Evolutionary conservation across 2,113 vertebrate genomes (phyloP).

Genomic region (Micronycteris hirsuta): DNA sequence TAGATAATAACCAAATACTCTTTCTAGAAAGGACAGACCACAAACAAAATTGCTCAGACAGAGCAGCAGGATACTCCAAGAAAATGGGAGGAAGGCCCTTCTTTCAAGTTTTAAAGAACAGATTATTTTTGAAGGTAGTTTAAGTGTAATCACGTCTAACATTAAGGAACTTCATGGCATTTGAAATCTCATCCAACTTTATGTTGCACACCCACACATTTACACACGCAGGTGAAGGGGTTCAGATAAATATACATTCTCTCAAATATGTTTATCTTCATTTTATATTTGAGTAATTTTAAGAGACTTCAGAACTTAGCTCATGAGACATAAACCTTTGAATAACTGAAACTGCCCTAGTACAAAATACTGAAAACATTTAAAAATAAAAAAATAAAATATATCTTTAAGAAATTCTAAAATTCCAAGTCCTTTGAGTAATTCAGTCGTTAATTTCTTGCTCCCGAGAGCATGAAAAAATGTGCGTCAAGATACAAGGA

Average conservation of each 20-base stretch:
- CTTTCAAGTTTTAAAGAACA: neutral
- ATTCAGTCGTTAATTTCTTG: slow-evolving; percentile 12
- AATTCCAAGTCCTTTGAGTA: slow-evolving; percentile 38
- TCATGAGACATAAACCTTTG: neutral
- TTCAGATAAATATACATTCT: neutral
- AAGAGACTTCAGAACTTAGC: neutral
- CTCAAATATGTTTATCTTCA: neutral
- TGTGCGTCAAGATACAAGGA: neutral
- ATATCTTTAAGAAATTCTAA: slow-evolving; percentile 12
- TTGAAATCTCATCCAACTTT: neutral
- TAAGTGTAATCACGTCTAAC: neutral
- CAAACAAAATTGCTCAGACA: neutral
- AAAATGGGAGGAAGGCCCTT: neutral
- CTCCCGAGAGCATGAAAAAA: slow-evolving; percentile 49
- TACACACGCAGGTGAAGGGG: neutral
- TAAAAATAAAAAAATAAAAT: neutral
- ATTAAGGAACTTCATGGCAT: neutral
- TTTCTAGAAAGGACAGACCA: neutral
- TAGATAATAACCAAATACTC: neutral
- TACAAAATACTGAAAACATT: neutral
- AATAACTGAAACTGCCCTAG: neutral
- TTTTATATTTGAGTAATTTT: slow-evolving; percentile 9
- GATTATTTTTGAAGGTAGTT: neutral
- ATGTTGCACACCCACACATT: neutral
- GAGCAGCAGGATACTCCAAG: neutral